Conservation (phyloP, 1,140 invertebrate genomes). For the Latrodectus geometricus region DNA sequence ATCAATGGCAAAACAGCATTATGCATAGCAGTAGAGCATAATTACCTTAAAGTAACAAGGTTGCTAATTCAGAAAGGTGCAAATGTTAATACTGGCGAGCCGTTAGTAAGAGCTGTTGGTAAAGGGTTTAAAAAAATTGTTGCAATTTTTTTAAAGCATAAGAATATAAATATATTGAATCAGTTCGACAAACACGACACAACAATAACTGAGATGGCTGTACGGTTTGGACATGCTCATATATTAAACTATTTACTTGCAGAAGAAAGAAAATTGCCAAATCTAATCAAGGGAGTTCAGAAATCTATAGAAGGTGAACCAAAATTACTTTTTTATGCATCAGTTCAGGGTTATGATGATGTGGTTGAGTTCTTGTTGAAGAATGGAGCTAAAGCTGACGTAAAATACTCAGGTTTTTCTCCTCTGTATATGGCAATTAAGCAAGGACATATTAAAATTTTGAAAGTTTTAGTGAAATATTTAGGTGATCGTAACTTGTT, state of each 20-base stretch:
- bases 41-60: background rate
- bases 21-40: background rate
- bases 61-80: conserved; percentile 1
- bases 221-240: too few relatives aligned
- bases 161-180: background rate
- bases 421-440: conserved; percentile 52
- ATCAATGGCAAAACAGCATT: background rate
- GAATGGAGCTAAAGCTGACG: background rate
- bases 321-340: conserved; percentile 67
- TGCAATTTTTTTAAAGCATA: background rate
- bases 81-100: background rate
- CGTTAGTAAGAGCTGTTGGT: background rate
- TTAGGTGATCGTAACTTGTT: background rate
- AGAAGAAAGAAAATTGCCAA: background rate
- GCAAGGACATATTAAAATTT: conserved; percentile 65
- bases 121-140: background rate
- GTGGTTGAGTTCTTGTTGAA: conserved; percentile 15
- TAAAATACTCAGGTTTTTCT: background rate
- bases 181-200: background rate
- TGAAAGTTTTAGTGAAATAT: conserved; percentile 13
- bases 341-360: conserved; percentile 65
- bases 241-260: background rate
- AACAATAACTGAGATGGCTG: background rate
- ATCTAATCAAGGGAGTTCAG: background rate
- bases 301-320: conserved; percentile 45